Evolutionary conservation across 2,888 invertebrate species (phyloP).

Genomic region (Eupithecia subumbrata): DNA sequence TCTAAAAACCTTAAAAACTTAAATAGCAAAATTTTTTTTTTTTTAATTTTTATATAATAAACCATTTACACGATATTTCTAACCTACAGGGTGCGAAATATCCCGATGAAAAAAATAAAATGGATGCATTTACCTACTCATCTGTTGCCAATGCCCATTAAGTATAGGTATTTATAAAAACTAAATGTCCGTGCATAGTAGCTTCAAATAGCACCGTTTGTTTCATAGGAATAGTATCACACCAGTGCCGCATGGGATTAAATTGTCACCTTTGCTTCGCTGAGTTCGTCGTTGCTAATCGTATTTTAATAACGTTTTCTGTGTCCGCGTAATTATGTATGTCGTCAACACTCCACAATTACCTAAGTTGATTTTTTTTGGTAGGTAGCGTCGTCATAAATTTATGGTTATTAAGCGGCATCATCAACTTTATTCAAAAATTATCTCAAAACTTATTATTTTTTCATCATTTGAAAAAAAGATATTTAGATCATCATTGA

Average conservation of each 20-base stretch:
- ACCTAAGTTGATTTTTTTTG: slow-evolving; percentile 75
- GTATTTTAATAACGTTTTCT: slow-evolving; percentile 81
- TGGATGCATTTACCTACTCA: not conserved
- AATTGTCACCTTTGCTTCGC: slow-evolving; percentile 48
- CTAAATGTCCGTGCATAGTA: not conserved
- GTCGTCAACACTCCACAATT: slow-evolving; percentile 81
- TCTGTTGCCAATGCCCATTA: not conserved
- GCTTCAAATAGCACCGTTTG: not conserved
- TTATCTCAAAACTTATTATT: not conserved
- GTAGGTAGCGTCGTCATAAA: slow-evolving; percentile 78
- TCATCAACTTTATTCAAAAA: not conserved
- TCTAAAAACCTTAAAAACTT: too few relatives aligned
- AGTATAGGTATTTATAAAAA: not conserved
- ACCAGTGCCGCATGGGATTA: slow-evolving; percentile 36
- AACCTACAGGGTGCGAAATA: too few relatives aligned
- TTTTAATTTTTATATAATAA: too few relatives aligned
- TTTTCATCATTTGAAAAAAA: too few relatives aligned
- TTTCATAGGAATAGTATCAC: not conserved
- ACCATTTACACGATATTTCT: too few relatives aligned
- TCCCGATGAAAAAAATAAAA: too few relatives aligned
- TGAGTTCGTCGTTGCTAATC: slow-evolving; percentile 65
- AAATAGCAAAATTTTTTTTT: too few relatives aligned
- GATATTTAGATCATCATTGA: too few relatives aligned
- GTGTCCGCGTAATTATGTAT: slow-evolving; percentile 79
- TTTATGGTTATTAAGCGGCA: slow-evolving; percentile 65